Percentiles rank a stretch among this genome's conserved stretches.
These are phyloP conservation scores for Ctenodactylus gundi DNA, from an alignment of 2,113 vertebrate species.

Conservation along the genomic window DNA sequence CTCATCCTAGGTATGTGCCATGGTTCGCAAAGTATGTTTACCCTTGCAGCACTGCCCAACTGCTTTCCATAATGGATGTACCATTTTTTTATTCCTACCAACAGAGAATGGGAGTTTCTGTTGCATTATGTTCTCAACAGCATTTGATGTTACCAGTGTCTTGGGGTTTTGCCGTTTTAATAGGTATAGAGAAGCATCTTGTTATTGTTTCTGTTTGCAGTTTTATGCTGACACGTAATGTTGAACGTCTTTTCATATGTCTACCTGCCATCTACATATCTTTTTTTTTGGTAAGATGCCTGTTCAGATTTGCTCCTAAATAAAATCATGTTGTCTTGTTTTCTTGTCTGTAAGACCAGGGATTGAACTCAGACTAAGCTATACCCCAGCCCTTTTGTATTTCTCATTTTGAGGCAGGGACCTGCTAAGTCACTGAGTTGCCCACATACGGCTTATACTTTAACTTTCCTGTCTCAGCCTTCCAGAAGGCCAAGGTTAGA, in stretches of 20 bases:
- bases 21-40: neutral
- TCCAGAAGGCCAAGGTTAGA: no score
- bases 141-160: neutral
- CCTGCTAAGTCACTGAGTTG: no score
- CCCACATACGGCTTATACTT: no score
- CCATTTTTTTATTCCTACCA: neutral
- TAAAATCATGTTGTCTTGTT: neutral
- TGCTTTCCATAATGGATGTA: neutral
- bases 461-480: no score
- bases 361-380: no score
- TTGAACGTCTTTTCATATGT: neutral
- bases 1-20: neutral
- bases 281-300: neutral
- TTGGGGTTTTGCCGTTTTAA: neutral
- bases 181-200: neutral
- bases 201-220: neutral
- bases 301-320: neutral
- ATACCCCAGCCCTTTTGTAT: no score
- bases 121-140: neutral
- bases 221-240: neutral
- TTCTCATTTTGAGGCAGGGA: no score
- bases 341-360: neutral
- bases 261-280: neutral
- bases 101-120: neutral
- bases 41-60: neutral